phyloP scores from a whole-genome alignment of 2,888 invertebrate species.

The Mythimna vitellina region DNA sequence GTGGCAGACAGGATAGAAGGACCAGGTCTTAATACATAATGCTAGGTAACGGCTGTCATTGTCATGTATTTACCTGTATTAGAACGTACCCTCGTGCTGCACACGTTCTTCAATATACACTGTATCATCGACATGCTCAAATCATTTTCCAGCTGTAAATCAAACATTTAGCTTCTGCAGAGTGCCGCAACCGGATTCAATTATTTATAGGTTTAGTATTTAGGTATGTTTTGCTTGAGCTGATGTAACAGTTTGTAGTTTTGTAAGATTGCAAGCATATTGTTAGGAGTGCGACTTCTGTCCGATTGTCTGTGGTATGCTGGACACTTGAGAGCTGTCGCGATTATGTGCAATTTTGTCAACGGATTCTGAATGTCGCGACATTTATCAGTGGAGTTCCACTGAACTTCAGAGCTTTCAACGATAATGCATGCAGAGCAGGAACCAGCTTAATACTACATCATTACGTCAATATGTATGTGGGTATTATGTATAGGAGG shows the following conservation, averaged over 20 bases:
- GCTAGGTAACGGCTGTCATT: too few relatives aligned
- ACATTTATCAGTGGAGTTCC: constrained; percentile 64
- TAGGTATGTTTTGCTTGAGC: background rate
- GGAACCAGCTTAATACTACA: background rate
- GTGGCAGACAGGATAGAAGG: constrained; percentile 11
- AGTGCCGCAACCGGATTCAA: background rate
- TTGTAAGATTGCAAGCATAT: background rate
- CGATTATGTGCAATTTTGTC: constrained; percentile 77
- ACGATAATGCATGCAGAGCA: constrained; percentile 44
- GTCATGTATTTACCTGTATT: background rate
- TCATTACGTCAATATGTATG: background rate
- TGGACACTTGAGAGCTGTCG: constrained; percentile 40
- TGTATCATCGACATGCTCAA: too few relatives aligned
- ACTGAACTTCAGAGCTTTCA: constrained; percentile 49
- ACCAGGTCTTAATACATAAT: background rate
- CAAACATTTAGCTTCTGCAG: background rate
- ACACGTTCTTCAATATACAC: too few relatives aligned
- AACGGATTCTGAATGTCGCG: constrained; percentile 71
- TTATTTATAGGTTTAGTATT: background rate
- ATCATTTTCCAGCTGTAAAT: too few relatives aligned
- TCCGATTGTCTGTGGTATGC: background rate
- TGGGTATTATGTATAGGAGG: background rate
- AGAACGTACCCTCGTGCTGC: background rate
- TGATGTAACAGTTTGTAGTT: background rate
- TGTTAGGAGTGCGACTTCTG: constrained; percentile 1